Evolutionary conservation across 2,797 vertebrate genomes (phyloP).

Genomic region (Syngnathus acus): DNA sequence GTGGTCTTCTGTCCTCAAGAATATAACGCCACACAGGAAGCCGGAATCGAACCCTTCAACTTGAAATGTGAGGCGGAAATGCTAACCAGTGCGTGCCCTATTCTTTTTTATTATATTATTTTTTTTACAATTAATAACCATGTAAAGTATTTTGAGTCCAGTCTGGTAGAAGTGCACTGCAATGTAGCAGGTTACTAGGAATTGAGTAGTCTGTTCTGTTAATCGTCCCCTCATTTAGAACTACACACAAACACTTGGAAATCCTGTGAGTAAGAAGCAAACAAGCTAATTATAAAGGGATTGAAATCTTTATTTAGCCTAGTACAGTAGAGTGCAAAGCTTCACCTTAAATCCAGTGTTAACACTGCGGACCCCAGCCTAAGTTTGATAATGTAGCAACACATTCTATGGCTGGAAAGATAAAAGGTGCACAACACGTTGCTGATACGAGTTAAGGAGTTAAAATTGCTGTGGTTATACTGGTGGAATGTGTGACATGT

Average conservation of each 20-base stretch:
- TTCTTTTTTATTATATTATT: too few relatives aligned
- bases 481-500: constrained; percentile 46
- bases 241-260: constrained; percentile 28
- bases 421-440: constrained; percentile 10
- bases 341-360: constrained; percentile 65
- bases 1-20: too few relatives aligned
- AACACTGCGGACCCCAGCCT: constrained; percentile 30
- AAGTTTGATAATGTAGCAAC: constrained; percentile 22
- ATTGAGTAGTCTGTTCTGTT: background rate
- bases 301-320: constrained; percentile 76
- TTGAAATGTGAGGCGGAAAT: too few relatives aligned
- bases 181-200: background rate
- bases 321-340: constrained; percentile 59
- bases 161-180: background rate
- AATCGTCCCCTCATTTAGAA: constrained; percentile 18
- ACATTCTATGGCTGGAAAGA: constrained; percentile 2
- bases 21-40: too few relatives aligned
- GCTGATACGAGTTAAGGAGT: constrained; percentile 6
- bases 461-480: constrained; percentile 15
- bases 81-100: too few relatives aligned
- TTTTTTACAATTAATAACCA: background rate
- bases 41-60: too few relatives aligned
- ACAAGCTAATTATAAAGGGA: constrained; percentile 71
- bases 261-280: constrained; percentile 52
- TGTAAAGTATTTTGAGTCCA: background rate